A percentile compares a stretch with the other conserved stretches of the same genome.
Conservation (phyloP, 2,113 vertebrate genomes). For the Thryonomys swinderianus region DNA sequence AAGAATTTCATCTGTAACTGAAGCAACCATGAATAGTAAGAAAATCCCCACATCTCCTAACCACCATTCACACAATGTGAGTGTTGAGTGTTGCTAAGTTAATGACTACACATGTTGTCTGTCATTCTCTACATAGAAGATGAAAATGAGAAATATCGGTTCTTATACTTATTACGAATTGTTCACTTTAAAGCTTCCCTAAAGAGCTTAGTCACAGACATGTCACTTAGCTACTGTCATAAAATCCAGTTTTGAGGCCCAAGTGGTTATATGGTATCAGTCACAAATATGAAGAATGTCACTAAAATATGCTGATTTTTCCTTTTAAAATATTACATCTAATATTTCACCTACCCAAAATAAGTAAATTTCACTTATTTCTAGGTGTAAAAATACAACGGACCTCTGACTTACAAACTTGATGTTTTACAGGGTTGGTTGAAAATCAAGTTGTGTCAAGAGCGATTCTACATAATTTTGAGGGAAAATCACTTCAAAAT, state of each 20-base stretch:
- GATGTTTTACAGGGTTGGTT: no score
- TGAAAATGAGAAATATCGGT: neutral
- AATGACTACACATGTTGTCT: neutral
- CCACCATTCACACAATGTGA: neutral
- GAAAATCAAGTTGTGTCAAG: no score
- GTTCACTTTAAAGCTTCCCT: conserved; percentile 1
- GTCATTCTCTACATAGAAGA: neutral
- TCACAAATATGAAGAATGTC: conserved; percentile 36
- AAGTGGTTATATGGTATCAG: neutral
- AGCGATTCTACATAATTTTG: no score
- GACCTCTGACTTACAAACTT: no score
- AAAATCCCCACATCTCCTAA: neutral
- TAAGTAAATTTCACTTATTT: neutral
- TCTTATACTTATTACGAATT: neutral
- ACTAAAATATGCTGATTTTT: conserved; percentile 4
- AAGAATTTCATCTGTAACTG: no score
- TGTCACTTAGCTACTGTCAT: neutral
- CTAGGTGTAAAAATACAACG: neutral
- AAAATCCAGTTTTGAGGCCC: neutral
- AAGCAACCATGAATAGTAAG: neutral
- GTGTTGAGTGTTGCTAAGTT: neutral
- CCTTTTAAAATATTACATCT: neutral
- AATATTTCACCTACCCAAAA: conserved; percentile 26
- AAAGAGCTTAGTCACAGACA: neutral
- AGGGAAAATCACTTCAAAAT: no score